A percentile compares a stretch with the other conserved stretches of the same genome.
These are phyloP conservation scores for Meloidogyne exigua DNA, from an alignment of 1,140 invertebrate genomes.

Conservation along the genomic window DNA sequence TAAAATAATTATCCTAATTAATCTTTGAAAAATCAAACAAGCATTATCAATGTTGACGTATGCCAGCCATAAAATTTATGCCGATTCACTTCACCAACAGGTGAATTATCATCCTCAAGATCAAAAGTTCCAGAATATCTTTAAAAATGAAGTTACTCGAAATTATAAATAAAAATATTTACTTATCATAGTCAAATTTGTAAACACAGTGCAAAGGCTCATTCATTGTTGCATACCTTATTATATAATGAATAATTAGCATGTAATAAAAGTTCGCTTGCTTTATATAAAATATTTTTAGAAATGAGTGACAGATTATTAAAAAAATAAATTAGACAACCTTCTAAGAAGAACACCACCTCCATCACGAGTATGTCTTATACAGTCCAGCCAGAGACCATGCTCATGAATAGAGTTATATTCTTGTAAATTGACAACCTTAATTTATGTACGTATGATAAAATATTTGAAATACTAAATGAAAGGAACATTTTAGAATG, in stretches of 20 bases:
- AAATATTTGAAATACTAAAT: no score
- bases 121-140: slow-evolving; percentile 63
- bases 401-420: slow-evolving; percentile 63
- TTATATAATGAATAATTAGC: slow-evolving; percentile 5
- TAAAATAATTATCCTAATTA: not conserved
- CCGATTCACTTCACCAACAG: slow-evolving; percentile 63
- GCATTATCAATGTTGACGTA: slow-evolving; percentile 59
- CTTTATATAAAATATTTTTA: slow-evolving; percentile 2
- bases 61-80: slow-evolving; percentile 64
- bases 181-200: slow-evolving; percentile 63
- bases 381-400: slow-evolving; percentile 62
- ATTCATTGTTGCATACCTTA: slow-evolving; percentile 57
- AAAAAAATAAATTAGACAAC: slow-evolving; percentile 22
- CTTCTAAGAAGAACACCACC: slow-evolving; percentile 56
- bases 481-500: no score
- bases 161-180: not conserved
- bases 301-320: not conserved
- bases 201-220: slow-evolving; percentile 63
- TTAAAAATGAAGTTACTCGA: not conserved
- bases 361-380: slow-evolving; percentile 58
- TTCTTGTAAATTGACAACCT: slow-evolving; percentile 59
- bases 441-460: no score
- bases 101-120: slow-evolving; percentile 61
- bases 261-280: not conserved
- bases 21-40: slow-evolving; percentile 14